Base-by-base conservation (phyloP, 1,140 invertebrate species). In the Brachionus asplanchnoidis region DNA sequence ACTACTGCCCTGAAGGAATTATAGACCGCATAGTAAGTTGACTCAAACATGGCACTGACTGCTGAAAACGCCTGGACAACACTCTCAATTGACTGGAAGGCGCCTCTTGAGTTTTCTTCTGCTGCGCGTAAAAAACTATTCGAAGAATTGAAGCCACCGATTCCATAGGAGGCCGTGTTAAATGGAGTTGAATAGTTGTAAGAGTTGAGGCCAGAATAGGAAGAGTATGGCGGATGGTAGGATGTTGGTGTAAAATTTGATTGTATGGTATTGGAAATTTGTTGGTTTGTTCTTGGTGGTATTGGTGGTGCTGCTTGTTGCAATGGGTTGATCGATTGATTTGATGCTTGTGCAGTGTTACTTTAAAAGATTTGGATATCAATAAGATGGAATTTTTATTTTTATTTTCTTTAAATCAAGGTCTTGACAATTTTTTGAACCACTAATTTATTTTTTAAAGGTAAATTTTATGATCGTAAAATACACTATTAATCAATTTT, bases 41-140 rank as follows among this genome's bases (percentile, higher is more conserved):
- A 97, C 87, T 98, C 97, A 40, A 98, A 89, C 94, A 99, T 97
- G 92, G 97, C 95, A 26, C 95, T 95, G 9, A 99, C 92, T 68
- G 96, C 96, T 28, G 93, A 93, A 88, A 97, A 95, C 20, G 96
- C 95, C 85, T 93, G 92, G 0, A 98, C 94, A 84, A 98, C 91
- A 84, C 94, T 94, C 90, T 98, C 95, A 86, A 99, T 95, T 14
- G 95, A 96, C 87, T 97, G 93, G 90, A 99, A 98, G 17, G 96
- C 94, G 79, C 94, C 93, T 78, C 95, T 91, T 0, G 95, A 95
- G 87, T 93, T 95, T 87, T 97, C 95, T 91, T 97, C 95, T 8
- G 95, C 95, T 86, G 95, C 92, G 87, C 95, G 93, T 83, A 94
- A 92, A 88, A 96, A 94, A 70, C 93, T 93, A 86, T 91, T 92